These are phyloP conservation scores for Carduelis carduelis DNA, from an alignment of 2,797 vertebrate species.

Conservation along the genomic window DNA sequence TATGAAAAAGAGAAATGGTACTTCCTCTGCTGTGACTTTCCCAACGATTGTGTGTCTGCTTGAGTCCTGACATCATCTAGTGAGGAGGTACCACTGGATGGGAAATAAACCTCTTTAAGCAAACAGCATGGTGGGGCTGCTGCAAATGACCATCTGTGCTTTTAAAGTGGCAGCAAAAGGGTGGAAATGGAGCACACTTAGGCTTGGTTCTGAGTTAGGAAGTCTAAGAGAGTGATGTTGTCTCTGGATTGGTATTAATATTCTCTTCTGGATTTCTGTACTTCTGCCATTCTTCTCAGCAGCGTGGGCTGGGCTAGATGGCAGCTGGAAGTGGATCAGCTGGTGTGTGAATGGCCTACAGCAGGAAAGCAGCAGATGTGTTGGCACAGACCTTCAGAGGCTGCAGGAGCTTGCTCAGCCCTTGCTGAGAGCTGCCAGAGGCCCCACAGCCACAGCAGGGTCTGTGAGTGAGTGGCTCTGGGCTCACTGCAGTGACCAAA, in stretches of 20 bases:
- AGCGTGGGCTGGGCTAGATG: background rate
- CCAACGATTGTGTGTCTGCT: background rate
- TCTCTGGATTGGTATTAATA: background rate
- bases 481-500: background rate
- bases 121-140: background rate
- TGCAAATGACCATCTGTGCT: background rate
- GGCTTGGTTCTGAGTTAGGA: background rate
- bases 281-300: background rate
- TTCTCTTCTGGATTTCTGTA: background rate
- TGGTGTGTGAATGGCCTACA: background rate
- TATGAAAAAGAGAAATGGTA: conserved; percentile 9
- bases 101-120: background rate
- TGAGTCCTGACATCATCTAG: background rate
- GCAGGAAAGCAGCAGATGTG: background rate
- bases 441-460: background rate
- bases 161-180: background rate
- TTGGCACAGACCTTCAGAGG: background rate
- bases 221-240: background rate
- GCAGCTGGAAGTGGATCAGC: background rate
- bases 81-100: background rate
- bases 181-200: background rate
- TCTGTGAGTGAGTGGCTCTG: background rate
- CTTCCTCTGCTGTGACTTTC: background rate
- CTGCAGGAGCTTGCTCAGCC: background rate
- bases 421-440: background rate